A percentile compares a stretch with the other conserved stretches of the same genome.
These are phyloP conservation scores for Epinephelus awoara DNA, from an alignment of 2,797 vertebrate species.

Conservation along the genomic window DNA sequence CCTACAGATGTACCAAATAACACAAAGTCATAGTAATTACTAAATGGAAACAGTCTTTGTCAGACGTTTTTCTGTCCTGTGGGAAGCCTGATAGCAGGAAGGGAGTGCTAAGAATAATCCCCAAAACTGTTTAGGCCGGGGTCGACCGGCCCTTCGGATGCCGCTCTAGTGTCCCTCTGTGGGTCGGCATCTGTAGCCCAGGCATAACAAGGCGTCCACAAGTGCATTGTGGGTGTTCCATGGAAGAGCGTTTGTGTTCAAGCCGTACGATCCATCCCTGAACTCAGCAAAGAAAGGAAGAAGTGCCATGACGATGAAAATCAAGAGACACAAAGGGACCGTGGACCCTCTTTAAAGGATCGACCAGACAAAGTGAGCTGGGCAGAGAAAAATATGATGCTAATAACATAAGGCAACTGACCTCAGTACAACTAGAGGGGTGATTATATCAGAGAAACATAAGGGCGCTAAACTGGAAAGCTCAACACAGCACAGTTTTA, in stretches of 20 bases:
- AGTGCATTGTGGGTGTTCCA: conserved; percentile 81
- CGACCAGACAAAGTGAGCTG: conserved; percentile 60
- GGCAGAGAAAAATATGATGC: conserved; percentile 65
- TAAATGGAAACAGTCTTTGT: conserved; percentile 76
- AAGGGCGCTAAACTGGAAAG: conserved; percentile 63
- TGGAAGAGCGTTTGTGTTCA: conserved; percentile 84
- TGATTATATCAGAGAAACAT: conserved; percentile 67
- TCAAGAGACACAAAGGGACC: conserved; percentile 31
- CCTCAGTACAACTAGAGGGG: conserved; percentile 70
- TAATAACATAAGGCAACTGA: conserved; percentile 78
- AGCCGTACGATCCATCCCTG: conserved; percentile 81
- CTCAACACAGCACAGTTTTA: conserved; percentile 53
- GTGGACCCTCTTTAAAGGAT: conserved; percentile 51
- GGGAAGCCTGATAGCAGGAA: conserved; percentile 68
- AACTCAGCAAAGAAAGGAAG: conserved; percentile 80
- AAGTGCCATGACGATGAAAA: conserved; percentile 67
- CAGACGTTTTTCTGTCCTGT: conserved; percentile 67
- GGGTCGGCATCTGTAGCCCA: conserved; percentile 68
- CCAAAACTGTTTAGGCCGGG: conserved; percentile 39
- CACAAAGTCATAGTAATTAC: conserved; percentile 69
- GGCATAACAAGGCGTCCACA: conserved; percentile 76
- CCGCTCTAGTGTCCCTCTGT: conserved; percentile 62
- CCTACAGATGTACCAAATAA: conserved; percentile 73
- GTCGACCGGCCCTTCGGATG: conserved; percentile 48
- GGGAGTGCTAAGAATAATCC: conserved; percentile 51